A percentile compares a stretch with the other conserved stretches of the same genome.
Evolutionary conservation across 2,888 invertebrate species (phyloP).

Genomic region (Caenorhabditis sp.): DNA sequence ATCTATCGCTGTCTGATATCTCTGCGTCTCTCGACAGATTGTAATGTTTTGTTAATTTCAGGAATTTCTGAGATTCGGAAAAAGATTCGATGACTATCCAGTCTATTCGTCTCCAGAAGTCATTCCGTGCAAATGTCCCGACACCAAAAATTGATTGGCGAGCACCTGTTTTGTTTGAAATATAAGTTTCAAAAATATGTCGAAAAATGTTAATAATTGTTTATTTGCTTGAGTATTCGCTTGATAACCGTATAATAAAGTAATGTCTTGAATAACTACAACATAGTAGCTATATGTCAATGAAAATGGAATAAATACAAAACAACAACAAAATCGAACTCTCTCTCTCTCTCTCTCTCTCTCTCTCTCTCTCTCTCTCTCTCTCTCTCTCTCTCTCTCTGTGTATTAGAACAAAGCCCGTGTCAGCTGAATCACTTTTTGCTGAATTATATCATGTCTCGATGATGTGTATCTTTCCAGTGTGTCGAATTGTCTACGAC

Average conservation of each 20-base stretch:
- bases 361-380: too few species aligned
- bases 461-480: constrained; percentile 59
- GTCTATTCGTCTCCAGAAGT: neutral
- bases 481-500: constrained; percentile 56
- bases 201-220: too few species aligned
- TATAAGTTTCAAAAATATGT: too few species aligned
- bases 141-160: neutral
- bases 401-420: constrained; percentile 36
- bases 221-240: neutral
- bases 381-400: too few species aligned
- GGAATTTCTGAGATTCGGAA: constrained; percentile 38
- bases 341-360: too few species aligned
- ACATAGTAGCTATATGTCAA: constrained; percentile 11
- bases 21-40: neutral
- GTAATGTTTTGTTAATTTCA: constrained; percentile 10
- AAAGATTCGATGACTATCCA: neutral
- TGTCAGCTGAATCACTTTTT: constrained; percentile 50
- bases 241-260: constrained; percentile 19
- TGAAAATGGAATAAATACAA: neutral
- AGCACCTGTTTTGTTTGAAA: too few species aligned
- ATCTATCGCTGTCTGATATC: neutral
- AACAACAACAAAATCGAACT: neutral
- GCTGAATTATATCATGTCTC: constrained; percentile 51
- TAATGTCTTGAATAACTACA: neutral
- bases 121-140: neutral